Conservation (phyloP, 2,797 vertebrate species). For the Schizopygopsis malacanthus region DNA sequence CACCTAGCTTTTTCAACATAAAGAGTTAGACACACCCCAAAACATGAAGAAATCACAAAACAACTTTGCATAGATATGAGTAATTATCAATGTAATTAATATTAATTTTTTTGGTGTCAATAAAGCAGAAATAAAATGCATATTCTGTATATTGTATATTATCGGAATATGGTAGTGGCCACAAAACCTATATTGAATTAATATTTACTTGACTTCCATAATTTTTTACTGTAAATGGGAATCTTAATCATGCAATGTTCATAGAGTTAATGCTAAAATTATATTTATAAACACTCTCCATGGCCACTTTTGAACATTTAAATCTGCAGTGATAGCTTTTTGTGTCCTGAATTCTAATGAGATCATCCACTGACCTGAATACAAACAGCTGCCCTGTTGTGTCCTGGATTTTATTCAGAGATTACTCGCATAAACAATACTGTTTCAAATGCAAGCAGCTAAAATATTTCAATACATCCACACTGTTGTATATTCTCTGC, state of each 20-base stretch:
- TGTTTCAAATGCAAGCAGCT: background rate
- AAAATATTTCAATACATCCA: background rate
- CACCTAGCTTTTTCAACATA: background rate
- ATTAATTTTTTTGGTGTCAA: too few relatives aligned
- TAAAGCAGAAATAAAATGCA: too few relatives aligned
- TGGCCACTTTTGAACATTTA: background rate
- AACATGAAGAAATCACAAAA: background rate
- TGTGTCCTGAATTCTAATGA: constrained; percentile 21
- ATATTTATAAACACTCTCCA: background rate
- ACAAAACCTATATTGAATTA: too few relatives aligned
- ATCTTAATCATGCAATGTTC: background rate
- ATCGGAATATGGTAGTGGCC: too few relatives aligned
- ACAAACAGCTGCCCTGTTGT: constrained; percentile 1
- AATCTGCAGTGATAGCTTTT: background rate
- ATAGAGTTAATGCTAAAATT: background rate
- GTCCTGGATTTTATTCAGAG: constrained; percentile 44
- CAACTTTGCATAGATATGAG: background rate
- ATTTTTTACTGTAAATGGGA: background rate
- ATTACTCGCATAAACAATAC: background rate
- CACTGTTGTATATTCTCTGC: background rate
- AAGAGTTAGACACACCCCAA: background rate
- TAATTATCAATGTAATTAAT: background rate
- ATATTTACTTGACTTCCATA: too few relatives aligned
- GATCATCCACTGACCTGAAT: constrained; percentile 13
- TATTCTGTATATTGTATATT: too few relatives aligned